A percentile compares a stretch with the other conserved stretches of the same genome.
phyloP scores from a whole-genome alignment of 2,113 vertebrate genomes.

The Pteruthius melanotis region DNA sequence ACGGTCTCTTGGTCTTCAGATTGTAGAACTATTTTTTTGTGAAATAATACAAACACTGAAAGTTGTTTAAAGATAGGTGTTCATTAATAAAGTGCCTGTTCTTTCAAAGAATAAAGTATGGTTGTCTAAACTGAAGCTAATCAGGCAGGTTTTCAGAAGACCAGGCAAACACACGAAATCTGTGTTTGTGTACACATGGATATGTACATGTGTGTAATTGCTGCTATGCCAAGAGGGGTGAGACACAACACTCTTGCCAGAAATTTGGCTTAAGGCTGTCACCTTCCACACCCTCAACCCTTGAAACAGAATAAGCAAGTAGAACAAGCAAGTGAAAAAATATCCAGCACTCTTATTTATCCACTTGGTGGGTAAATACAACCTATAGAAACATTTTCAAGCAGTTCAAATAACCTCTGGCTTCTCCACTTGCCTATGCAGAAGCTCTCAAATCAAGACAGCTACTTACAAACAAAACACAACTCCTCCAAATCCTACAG shows the following conservation, averaged over 20 bases:
- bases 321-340: background rate
- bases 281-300: background rate
- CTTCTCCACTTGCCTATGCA: background rate
- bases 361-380: background rate
- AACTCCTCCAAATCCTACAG: background rate
- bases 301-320: background rate
- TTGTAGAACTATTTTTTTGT: background rate
- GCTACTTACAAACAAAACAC: background rate
- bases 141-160: background rate
- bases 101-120: background rate
- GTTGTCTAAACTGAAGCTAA: background rate
- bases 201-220: rapidly evolving
- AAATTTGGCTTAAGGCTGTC: background rate
- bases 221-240: background rate
- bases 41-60: background rate
- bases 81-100: background rate
- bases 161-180: background rate
- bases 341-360: background rate
- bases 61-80: background rate
- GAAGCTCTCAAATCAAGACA: background rate
- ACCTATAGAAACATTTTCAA: background rate
- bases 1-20: background rate
- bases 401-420: background rate
- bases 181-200: background rate
- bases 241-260: background rate